Conservation (phyloP, 2,113 vertebrate genomes). For the Cyanoderma ruficeps region DNA sequence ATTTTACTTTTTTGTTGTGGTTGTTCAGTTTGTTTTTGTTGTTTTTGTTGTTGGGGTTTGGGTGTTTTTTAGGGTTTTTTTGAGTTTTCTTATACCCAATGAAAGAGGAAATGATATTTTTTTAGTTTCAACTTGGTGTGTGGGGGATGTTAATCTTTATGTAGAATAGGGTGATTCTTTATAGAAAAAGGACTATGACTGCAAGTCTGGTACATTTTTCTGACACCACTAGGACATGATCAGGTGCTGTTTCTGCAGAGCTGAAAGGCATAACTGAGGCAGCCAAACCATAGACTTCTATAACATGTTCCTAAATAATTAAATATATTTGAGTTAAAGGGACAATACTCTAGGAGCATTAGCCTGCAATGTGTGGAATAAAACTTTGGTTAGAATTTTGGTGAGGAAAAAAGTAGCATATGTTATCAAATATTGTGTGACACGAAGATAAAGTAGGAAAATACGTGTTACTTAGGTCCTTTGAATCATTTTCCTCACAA, state of each 20-base stretch:
- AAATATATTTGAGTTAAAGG: background rate
- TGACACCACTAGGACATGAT: background rate
- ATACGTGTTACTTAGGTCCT: background rate
- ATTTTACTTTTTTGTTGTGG: too few relatives aligned
- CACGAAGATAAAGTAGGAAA: background rate
- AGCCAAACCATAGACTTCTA: background rate
- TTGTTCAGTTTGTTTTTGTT: background rate
- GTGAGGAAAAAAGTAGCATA: background rate
- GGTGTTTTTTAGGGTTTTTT: background rate
- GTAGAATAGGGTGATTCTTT: background rate
- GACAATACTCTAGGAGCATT: fast-evolving
- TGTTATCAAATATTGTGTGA: background rate
- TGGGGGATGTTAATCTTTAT: background rate
- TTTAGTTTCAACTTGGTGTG: background rate
- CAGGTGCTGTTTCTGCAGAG: background rate
- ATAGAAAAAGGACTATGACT: background rate
- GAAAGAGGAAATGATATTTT: background rate
- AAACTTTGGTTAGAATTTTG: background rate
- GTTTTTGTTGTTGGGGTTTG: background rate
- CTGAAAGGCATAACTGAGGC: background rate
- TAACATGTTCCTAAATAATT: background rate
- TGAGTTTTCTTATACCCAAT: background rate
- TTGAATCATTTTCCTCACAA: background rate
- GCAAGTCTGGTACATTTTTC: background rate
- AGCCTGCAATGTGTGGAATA: background rate